phyloP scores from a whole-genome alignment of 2,113 vertebrate genomes.

The Ochotona curzoniae region DNA sequence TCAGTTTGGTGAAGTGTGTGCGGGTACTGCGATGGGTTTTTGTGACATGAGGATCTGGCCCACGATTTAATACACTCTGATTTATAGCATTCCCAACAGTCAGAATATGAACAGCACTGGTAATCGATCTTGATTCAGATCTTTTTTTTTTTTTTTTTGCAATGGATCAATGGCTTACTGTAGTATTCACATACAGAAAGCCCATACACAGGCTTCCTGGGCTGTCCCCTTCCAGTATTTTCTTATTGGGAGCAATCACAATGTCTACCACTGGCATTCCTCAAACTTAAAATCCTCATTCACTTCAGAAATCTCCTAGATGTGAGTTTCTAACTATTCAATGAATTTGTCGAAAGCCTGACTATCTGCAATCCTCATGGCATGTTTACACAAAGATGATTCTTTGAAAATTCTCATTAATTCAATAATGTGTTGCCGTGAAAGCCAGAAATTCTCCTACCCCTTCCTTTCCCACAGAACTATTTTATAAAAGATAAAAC shows the following conservation, averaged over 20 bases:
- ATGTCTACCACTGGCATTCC: neutral
- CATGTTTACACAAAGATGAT: neutral
- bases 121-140: neutral
- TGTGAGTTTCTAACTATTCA: neutral
- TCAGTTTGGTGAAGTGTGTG: neutral
- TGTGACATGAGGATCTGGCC: neutral
- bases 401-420: neutral
- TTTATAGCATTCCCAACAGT: neutral
- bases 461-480: neutral
- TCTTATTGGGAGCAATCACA: neutral
- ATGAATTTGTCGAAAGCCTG: neutral
- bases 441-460: neutral
- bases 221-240: neutral
- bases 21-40: neutral
- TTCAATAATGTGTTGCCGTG: neutral
- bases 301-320: neutral
- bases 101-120: neutral
- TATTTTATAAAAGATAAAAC: neutral
- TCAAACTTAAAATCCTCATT: neutral
- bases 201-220: accelerated
- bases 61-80: neutral
- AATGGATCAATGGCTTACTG: neutral
- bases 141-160: neutral
- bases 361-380: neutral
- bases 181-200: neutral